phyloP scores from a whole-genome alignment of 2,113 vertebrate species.

The Acinonyx jubatus region DNA sequence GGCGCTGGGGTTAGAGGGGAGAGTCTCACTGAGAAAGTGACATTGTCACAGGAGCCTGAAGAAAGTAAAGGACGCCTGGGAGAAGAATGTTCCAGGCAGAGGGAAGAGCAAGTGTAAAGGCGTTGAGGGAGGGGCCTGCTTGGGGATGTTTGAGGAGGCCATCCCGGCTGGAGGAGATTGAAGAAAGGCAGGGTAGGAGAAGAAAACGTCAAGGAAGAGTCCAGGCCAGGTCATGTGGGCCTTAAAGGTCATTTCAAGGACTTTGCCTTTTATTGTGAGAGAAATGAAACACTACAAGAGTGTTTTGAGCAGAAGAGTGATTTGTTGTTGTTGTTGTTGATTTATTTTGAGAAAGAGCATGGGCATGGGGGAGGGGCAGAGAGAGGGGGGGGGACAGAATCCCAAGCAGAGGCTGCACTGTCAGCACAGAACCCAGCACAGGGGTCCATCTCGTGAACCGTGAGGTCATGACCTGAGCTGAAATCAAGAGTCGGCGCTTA shows the following conservation, averaged over 20 bases:
- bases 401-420: too few species aligned
- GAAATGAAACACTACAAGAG: not conserved
- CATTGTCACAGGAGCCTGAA: not conserved
- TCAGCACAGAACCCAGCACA: too few species aligned
- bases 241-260: not conserved
- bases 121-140: not conserved
- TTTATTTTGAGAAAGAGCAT: too few species aligned
- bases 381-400: too few species aligned
- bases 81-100: not conserved
- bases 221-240: not conserved
- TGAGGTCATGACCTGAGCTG: too few species aligned
- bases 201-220: not conserved
- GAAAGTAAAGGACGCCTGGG: not conserved
- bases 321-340: not conserved
- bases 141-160: not conserved
- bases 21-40: not conserved
- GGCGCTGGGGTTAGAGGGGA: not conserved
- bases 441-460: too few species aligned
- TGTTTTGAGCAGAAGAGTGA: not conserved
- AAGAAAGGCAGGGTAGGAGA: not conserved
- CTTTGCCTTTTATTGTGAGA: not conserved
- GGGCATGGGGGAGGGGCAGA: too few species aligned
- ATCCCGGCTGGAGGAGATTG: not conserved
- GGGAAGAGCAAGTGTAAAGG: not conserved
- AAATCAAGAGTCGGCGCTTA: too few species aligned